phyloP scores from a whole-genome alignment of 2,888 invertebrate species.

The Ypsolopha sequella region DNA sequence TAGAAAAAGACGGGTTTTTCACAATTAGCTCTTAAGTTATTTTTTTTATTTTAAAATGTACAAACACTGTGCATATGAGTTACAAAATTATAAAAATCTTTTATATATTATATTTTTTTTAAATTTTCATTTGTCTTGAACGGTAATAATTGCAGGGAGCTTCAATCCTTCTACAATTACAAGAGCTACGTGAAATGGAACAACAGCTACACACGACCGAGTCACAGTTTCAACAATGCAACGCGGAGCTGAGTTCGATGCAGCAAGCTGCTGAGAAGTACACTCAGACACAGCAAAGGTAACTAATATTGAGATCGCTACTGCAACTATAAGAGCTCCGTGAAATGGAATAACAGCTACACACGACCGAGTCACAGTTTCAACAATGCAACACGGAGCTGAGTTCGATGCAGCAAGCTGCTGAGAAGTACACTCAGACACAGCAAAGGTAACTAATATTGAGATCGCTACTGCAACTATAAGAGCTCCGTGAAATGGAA shows the following conservation, averaged over 20 bases:
- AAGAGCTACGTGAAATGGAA: conserved; percentile 66
- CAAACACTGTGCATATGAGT: conserved; percentile 26
- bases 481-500: conserved; percentile 66
- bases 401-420: conserved; percentile 24
- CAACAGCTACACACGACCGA: conserved; percentile 37
- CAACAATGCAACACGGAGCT: conserved; percentile 22
- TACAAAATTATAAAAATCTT: not conserved
- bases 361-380: conserved; percentile 27
- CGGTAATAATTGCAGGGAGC: conserved; percentile 35
- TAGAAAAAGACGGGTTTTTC: too few relatives aligned
- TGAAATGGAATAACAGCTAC: conserved; percentile 47
- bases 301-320: not conserved
- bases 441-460: conserved; percentile 32
- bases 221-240: conserved; percentile 18
- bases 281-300: conserved; percentile 34
- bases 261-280: conserved; percentile 34
- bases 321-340: conserved; percentile 68
- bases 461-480: conserved; percentile 35
- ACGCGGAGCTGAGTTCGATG: conserved; percentile 24
- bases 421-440: conserved; percentile 27
- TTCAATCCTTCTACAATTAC: conserved; percentile 69
- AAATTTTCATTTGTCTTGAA: too few relatives aligned
- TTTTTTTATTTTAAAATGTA: too few relatives aligned
- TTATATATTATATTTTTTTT: not conserved
- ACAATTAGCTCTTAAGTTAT: too few relatives aligned